Evolutionary conservation across 2,797 vertebrate genomes (phyloP).

Genomic region (Dipus sagitta): DNA sequence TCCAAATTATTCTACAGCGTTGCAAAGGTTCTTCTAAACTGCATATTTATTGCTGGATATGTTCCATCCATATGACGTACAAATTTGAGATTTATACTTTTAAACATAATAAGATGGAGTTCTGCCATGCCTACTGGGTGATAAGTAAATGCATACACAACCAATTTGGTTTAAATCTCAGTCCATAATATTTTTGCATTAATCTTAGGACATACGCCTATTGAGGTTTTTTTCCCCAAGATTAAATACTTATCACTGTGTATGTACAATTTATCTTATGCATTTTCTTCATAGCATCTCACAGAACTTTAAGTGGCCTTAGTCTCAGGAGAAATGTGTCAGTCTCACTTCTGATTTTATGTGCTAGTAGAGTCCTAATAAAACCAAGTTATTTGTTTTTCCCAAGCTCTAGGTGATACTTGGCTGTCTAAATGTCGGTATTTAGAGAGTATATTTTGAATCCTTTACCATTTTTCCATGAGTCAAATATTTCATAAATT

Average conservation of each 20-base stretch:
- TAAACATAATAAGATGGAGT: slow-evolving; percentile 86
- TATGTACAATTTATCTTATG: slow-evolving; percentile 54
- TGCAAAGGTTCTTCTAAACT: slow-evolving; percentile 85
- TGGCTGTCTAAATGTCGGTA: not conserved
- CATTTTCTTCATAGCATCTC: slow-evolving; percentile 48
- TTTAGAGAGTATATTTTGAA: slow-evolving; percentile 37
- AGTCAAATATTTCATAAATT: slow-evolving; percentile 25
- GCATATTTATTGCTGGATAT: slow-evolving; percentile 86
- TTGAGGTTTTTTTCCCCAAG: slow-evolving; percentile 71
- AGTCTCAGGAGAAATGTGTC: slow-evolving; percentile 10
- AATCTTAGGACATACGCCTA: slow-evolving; percentile 82
- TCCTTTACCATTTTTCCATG: not conserved
- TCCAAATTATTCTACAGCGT: slow-evolving; percentile 85
- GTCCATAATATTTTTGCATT: slow-evolving; percentile 86
- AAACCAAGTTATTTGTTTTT: slow-evolving; percentile 53
- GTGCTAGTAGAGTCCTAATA: slow-evolving; percentile 29
- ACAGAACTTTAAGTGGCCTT: slow-evolving; percentile 39
- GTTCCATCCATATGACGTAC: slow-evolving; percentile 87
- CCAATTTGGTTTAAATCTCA: slow-evolving; percentile 85
- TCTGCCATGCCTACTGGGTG: slow-evolving; percentile 86
- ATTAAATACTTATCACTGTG: slow-evolving; percentile 77
- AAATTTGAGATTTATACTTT: slow-evolving; percentile 87
- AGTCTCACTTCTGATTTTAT: slow-evolving; percentile 39
- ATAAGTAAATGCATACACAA: slow-evolving; percentile 86
- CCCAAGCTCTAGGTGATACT: not conserved